These are phyloP conservation scores for Drosophila murphyi DNA, from an alignment of 1,140 invertebrate species.

Conservation along the genomic window DNA sequence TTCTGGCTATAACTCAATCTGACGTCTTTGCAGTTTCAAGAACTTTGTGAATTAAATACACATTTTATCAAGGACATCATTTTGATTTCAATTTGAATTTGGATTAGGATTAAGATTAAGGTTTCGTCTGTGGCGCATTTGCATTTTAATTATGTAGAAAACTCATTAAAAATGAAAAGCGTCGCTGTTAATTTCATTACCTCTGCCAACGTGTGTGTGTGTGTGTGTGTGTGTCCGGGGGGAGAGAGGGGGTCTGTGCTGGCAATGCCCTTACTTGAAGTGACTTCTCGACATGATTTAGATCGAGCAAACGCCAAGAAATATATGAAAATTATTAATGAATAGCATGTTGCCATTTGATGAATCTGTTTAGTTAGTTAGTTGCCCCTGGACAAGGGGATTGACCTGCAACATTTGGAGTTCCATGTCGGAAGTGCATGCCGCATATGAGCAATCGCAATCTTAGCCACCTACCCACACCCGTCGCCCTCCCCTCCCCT, in stretches of 20 bases:
- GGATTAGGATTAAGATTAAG: background rate
- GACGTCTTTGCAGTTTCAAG: too few species aligned
- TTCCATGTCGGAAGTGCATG: slow-evolving; percentile 23
- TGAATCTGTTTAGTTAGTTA: background rate
- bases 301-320: too few species aligned
- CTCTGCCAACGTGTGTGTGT: slow-evolving; percentile 5
- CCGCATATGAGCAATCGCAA: slow-evolving; percentile 5
- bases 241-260: too few species aligned
- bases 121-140: slow-evolving; percentile 32
- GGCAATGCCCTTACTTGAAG: too few species aligned
- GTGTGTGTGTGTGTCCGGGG: too few species aligned
- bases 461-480: too few species aligned
- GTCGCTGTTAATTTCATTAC: slow-evolving; percentile 47
- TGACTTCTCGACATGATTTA: too few species aligned
- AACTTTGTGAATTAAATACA: too few species aligned
- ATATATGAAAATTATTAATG: too few species aligned
- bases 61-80: slow-evolving; percentile 2
- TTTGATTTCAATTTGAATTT: background rate
- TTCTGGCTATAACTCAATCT: too few species aligned
- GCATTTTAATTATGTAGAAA: slow-evolving; percentile 49
- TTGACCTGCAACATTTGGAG: background rate
- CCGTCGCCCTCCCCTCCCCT: too few species aligned
- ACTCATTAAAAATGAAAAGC: slow-evolving; percentile 52
- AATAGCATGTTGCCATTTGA: background rate
- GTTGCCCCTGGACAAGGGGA: background rate